phyloP scores from a whole-genome alignment of 2,113 vertebrate species.

The Hemibagrus wyckioides region DNA sequence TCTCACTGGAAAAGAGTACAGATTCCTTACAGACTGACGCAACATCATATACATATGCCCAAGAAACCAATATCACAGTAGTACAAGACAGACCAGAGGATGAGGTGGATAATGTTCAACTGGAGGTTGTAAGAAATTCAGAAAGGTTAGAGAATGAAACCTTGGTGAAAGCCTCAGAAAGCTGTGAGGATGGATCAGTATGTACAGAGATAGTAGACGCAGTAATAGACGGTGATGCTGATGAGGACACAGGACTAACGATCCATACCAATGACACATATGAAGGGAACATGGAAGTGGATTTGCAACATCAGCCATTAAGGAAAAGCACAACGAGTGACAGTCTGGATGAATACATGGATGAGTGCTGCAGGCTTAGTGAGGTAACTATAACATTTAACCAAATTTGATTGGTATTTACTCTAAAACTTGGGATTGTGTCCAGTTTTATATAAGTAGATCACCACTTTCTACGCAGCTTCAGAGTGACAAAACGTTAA shows the following conservation, averaged over 20 bases:
- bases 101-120: conserved; percentile 36
- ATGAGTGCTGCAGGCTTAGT: conserved; percentile 84
- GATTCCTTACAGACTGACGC: conserved; percentile 57
- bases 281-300: conserved; percentile 56
- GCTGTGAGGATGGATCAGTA: conserved; percentile 45
- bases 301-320: conserved; percentile 61
- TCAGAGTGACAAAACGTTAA: conserved; percentile 1
- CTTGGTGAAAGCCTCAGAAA: conserved; percentile 30
- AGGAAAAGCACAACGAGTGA: conserved; percentile 75
- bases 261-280: conserved; percentile 54
- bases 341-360: conserved; percentile 86
- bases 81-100: conserved; percentile 42
- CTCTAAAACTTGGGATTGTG: conserved; percentile 5
- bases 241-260: conserved; percentile 54
- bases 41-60: conserved; percentile 16
- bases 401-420: conserved; percentile 31
- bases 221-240: conserved; percentile 46
- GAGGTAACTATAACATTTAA: conserved; percentile 74
- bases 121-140: conserved; percentile 42
- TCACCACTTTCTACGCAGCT: background rate
- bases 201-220: conserved; percentile 27
- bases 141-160: conserved; percentile 34
- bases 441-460: conserved; percentile 21
- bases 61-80: conserved; percentile 25
- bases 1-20: conserved; percentile 58